Base-by-base conservation (phyloP, 2,888 invertebrate species). In the Aproaerema taeniolella region DNA sequence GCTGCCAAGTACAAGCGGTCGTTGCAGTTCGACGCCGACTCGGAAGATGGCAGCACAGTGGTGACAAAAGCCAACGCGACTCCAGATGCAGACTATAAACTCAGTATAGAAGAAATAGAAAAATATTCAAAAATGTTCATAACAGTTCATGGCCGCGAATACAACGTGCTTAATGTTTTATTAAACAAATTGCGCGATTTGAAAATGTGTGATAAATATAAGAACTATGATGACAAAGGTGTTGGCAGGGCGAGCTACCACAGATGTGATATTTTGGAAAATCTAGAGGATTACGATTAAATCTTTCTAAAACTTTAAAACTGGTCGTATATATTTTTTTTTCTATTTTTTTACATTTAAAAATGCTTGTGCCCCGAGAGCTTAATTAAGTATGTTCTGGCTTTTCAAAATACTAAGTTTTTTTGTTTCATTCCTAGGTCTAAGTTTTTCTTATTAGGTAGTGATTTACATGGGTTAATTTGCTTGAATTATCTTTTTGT, bases 131-230 rank as follows among this genome's bases (percentile, higher is more conserved):
- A 62, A 20, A 57, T 56, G 45, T 62, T 50, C 44, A 46, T 73
- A 1, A 50, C 42, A 2, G 41, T 71, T 1, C 39, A 49, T 14
- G 71, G 61, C 0, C 47, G 47, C 29, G 50, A 63, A 41, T 62
- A 56, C 41, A 76, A 76, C 45, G 57, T 67, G 2, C 47, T 75
- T 24, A 62, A 61, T 42, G 47, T 73, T 1, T 41, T 76, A 20
- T 43, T 62, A 8, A 74, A 73, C 39, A 77, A 77, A 50, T 58
- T 58, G 1, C 52, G 60, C 10, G 74, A 75, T 47, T 48, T 76
- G 1, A 57, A 55, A 29, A 66, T 71, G 36, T 74, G 74, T 39
- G 64, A 68, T 35, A 48, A 45, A 14, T 73, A 66, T 39, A 68
- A 62, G 41, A 55, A 75, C 46, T 49, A 67, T 34, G 60, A 68